Conservation (phyloP, 2,888 invertebrate species). For the Lapara coniferarum region DNA sequence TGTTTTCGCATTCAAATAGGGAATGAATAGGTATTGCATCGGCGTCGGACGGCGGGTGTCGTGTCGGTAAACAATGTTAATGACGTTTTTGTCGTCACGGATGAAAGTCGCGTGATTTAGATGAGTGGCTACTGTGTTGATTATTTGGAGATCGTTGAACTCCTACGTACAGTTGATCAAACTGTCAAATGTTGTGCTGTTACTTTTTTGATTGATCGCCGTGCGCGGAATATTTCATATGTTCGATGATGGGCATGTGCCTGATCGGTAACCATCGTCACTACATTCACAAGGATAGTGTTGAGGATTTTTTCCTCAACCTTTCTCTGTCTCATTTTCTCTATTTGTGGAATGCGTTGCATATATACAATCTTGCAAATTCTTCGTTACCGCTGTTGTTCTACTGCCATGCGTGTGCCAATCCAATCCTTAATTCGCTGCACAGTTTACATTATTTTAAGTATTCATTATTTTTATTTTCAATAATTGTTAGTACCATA, state of each 20-base stretch:
- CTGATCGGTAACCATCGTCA: not conserved
- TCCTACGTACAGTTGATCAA: constrained; percentile 48
- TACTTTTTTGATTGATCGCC: constrained; percentile 50
- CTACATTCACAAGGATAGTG: constrained; percentile 12
- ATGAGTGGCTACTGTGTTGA: constrained; percentile 34
- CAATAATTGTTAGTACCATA: not conserved
- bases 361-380: constrained; percentile 32
- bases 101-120: constrained; percentile 10
- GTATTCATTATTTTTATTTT: not conserved
- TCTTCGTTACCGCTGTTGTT: not conserved
- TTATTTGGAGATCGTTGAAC: constrained; percentile 59
- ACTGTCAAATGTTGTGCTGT: constrained; percentile 46
- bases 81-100: constrained; percentile 10
- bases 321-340: constrained; percentile 55
- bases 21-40: not conserved
- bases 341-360: constrained; percentile 39
- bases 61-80: not conserved
- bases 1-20: not conserved
- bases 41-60: not conserved
- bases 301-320: constrained; percentile 54
- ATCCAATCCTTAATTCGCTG: not conserved
- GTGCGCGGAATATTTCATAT: constrained; percentile 34
- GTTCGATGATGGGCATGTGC: constrained; percentile 19
- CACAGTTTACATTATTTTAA: not conserved
- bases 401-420: constrained; percentile 8